Conservation (phyloP, 2,113 vertebrate species). For the Pardalotus punctatus region DNA sequence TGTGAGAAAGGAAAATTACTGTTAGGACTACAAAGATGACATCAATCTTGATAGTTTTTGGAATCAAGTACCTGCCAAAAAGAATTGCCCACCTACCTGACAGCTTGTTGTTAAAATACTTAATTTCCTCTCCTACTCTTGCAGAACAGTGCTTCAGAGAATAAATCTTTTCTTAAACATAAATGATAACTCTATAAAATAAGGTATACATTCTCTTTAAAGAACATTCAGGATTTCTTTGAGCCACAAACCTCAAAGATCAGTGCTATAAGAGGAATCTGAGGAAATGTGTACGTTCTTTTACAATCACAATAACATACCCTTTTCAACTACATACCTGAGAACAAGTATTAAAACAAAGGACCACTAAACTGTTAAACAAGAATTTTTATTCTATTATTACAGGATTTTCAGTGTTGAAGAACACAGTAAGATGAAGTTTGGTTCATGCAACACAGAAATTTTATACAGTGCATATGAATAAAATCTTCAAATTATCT, state of each 20-base stretch:
- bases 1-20: neutral
- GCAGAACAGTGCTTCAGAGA: neutral
- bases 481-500: neutral
- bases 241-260: neutral
- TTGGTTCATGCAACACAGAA: neutral
- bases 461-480: neutral
- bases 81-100: neutral
- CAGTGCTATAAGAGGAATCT: neutral
- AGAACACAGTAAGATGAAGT: neutral
- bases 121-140: neutral
- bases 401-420: neutral
- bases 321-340: neutral
- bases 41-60: neutral
- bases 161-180: conserved; percentile 22
- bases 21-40: neutral
- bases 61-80: neutral
- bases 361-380: neutral
- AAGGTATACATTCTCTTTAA: neutral
- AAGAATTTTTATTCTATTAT: neutral
- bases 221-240: neutral
- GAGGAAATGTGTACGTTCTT: neutral
- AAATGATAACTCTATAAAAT: neutral
- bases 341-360: neutral
- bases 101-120: neutral
- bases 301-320: neutral